phyloP scores from a whole-genome alignment of 2,113 vertebrate species.

The Sturnira hondurensis region DNA sequence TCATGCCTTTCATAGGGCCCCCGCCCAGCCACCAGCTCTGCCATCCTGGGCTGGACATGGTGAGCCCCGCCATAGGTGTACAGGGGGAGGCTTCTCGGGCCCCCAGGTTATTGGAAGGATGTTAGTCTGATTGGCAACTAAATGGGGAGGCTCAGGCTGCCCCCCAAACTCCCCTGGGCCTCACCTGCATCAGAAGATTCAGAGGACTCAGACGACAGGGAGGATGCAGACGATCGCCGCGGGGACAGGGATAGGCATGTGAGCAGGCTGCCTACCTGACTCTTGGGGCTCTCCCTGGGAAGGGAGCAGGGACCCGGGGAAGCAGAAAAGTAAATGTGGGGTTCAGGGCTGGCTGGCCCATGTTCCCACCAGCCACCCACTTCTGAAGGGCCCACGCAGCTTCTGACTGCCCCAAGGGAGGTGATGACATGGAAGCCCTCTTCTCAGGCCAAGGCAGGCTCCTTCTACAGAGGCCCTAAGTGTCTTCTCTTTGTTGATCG shows the following conservation, averaged over 20 bases:
- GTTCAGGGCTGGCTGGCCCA: background rate
- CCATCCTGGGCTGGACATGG: background rate
- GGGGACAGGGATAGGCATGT: constrained; percentile 42
- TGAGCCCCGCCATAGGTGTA: background rate
- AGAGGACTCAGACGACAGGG: constrained; percentile 78
- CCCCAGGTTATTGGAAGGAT: background rate
- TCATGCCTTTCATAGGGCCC: background rate
- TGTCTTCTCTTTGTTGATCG: background rate
- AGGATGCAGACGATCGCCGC: constrained; percentile 46
- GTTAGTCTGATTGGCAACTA: background rate
- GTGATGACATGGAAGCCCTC: background rate
- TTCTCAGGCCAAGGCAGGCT: background rate
- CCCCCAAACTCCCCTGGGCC: background rate
- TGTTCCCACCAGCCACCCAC: background rate
- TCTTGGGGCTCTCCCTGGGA: constrained; percentile 87
- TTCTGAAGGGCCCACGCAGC: background rate
- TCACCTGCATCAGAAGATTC: constrained; percentile 91
- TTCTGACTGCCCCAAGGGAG: background rate
- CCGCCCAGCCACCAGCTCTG: background rate
- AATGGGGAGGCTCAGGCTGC: background rate
- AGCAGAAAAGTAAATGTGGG: constrained; percentile 4
- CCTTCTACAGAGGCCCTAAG: background rate
- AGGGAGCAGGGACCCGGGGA: constrained; percentile 61
- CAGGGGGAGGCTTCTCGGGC: background rate
- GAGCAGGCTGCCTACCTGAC: constrained; percentile 59